A percentile compares a stretch with the other conserved stretches of the same genome.
Evolutionary conservation across 2,113 vertebrate species (phyloP).

Genomic region (Oplegnathus fasciatus): DNA sequence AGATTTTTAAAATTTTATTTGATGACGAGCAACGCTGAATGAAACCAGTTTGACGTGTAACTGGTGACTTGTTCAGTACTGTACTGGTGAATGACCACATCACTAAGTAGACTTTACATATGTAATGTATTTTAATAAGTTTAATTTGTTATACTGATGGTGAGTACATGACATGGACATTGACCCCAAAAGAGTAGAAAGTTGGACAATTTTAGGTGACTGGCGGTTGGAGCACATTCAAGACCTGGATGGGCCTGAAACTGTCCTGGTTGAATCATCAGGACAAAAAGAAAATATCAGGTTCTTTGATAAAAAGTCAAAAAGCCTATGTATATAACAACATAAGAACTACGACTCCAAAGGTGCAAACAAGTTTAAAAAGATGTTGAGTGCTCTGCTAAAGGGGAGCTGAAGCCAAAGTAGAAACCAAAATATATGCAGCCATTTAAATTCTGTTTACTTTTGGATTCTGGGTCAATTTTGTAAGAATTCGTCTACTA

Average conservation of each 20-base stretch:
- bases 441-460: not conserved
- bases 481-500: not conserved
- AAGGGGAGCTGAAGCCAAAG: not conserved
- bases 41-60: slow-evolving; percentile 3
- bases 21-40: not conserved
- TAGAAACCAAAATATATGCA: not conserved
- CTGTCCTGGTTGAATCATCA: not conserved
- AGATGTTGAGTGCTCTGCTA: not conserved
- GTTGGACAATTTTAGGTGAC: not conserved
- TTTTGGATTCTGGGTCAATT: slow-evolving; percentile 1
- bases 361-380: not conserved
- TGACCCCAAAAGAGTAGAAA: not conserved
- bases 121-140: not conserved
- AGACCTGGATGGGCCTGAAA: not conserved
- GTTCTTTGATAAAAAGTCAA: not conserved
- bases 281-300: not conserved
- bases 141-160: not conserved
- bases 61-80: not conserved
- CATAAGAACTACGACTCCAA: not conserved
- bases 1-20: not conserved
- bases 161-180: not conserved
- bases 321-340: not conserved
- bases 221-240: not conserved
- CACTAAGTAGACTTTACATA: not conserved
- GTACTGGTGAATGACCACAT: not conserved